Conservation (phyloP, 1,140 invertebrate species). For the Drosophila eugracilis region DNA sequence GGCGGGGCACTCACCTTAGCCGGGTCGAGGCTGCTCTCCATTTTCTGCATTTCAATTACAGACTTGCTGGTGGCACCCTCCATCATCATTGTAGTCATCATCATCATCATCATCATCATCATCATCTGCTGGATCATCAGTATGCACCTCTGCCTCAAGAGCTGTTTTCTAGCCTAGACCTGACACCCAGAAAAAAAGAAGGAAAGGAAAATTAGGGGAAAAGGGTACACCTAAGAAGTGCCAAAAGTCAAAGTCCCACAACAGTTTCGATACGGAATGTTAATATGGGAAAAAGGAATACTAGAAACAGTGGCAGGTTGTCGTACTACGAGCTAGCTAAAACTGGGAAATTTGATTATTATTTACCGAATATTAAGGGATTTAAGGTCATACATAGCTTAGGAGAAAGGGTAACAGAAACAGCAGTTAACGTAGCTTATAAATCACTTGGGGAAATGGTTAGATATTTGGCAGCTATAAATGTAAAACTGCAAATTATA, state of each 20-base stretch:
- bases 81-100: constrained; percentile 21
- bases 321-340: neutral
- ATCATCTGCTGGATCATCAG: constrained; percentile 41
- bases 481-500: no score
- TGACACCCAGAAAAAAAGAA: constrained; percentile 7
- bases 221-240: constrained; percentile 6
- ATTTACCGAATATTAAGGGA: no score
- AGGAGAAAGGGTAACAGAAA: no score
- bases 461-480: no score
- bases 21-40: constrained; percentile 66
- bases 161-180: constrained; percentile 43
- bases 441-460: no score
- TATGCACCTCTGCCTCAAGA: constrained; percentile 52
- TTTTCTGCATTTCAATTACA: constrained; percentile 75
- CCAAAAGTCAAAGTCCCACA: constrained; percentile 17
- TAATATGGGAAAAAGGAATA: constrained; percentile 7
- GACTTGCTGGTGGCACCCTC: constrained; percentile 29
- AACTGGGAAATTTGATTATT: neutral
- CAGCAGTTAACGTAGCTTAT: no score
- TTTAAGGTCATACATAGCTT: no score
- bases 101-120: neutral
- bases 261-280: no score
- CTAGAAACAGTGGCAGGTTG: no score
- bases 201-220: no score
- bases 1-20: constrained; percentile 20